Evolutionary conservation across 2,888 invertebrate species (phyloP).

Genomic region (Eurytoma californica): DNA sequence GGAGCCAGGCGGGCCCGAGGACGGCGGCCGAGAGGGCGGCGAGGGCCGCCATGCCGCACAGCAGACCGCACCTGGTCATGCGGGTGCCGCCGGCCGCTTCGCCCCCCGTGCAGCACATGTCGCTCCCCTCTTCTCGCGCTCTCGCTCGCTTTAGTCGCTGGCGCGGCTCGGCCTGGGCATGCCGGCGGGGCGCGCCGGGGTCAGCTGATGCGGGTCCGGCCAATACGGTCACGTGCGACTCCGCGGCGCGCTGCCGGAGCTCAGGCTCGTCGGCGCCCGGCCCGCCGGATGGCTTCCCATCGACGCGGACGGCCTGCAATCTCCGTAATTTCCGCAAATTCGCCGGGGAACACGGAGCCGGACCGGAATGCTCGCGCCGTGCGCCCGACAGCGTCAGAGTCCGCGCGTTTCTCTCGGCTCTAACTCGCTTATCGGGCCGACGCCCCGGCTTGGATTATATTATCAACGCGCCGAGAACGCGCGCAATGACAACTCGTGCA

Average conservation of each 20-base stretch:
- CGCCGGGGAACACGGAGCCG: constrained; percentile 5
- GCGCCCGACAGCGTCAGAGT: not conserved
- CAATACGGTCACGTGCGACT: constrained; percentile 39
- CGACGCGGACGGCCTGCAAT: constrained; percentile 32
- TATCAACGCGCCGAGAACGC: constrained; percentile 6
- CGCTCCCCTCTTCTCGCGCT: not conserved
- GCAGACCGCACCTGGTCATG: constrained; percentile 71
- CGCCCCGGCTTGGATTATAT: constrained; percentile 16
- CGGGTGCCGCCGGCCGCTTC: constrained; percentile 63
- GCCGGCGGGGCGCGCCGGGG: not conserved
- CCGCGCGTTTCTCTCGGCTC: not conserved
- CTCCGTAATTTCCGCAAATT: constrained; percentile 24
- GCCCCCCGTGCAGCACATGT: constrained; percentile 69
- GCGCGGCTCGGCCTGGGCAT: constrained; percentile 16
- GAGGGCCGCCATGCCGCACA: constrained; percentile 72
- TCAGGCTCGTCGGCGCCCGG: not conserved
- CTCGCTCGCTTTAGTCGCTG: constrained; percentile 11
- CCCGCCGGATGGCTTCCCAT: not conserved
- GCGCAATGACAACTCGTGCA: too few species aligned
- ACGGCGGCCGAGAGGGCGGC: constrained; percentile 71
- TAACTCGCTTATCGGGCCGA: constrained; percentile 65
- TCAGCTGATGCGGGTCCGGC: not conserved
- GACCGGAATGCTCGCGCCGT: constrained; percentile 21
- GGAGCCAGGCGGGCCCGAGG: constrained; percentile 73
- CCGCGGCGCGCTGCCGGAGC: constrained; percentile 6